These are phyloP conservation scores for Cephus nigrinus DNA, from an alignment of 2,888 invertebrate genomes.

Conservation along the genomic window DNA sequence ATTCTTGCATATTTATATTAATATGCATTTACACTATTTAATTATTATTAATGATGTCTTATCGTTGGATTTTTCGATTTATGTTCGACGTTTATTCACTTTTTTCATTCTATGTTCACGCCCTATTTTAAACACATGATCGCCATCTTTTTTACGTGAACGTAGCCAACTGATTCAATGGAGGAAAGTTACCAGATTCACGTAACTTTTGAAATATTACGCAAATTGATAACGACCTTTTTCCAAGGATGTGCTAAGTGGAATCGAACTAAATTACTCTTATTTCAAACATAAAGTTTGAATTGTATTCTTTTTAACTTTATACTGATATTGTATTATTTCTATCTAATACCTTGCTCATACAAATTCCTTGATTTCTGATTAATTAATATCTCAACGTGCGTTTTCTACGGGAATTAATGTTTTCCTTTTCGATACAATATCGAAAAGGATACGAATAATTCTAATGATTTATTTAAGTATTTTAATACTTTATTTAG, in stretches of 20 bases:
- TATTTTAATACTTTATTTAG: background rate
- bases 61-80: background rate
- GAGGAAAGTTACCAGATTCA: background rate
- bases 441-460: background rate
- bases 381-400: background rate
- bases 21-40: conserved; percentile 1
- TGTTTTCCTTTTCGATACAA: background rate
- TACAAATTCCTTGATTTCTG: background rate
- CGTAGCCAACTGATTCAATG: conserved; percentile 19
- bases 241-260: background rate
- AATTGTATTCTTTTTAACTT: background rate
- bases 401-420: background rate
- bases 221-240: background rate
- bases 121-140: conserved; percentile 35
- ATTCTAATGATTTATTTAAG: background rate
- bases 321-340: background rate
- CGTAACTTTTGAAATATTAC: background rate
- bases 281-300: background rate
- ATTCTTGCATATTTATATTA: conserved; percentile 14
- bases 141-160: conserved; percentile 16
- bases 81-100: background rate
- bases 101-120: conserved; percentile 28
- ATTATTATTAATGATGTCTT: conserved; percentile 6
- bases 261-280: background rate
- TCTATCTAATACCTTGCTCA: background rate